Conservation (phyloP, 2,113 vertebrate genomes). For the Candoia aspera region DNA sequence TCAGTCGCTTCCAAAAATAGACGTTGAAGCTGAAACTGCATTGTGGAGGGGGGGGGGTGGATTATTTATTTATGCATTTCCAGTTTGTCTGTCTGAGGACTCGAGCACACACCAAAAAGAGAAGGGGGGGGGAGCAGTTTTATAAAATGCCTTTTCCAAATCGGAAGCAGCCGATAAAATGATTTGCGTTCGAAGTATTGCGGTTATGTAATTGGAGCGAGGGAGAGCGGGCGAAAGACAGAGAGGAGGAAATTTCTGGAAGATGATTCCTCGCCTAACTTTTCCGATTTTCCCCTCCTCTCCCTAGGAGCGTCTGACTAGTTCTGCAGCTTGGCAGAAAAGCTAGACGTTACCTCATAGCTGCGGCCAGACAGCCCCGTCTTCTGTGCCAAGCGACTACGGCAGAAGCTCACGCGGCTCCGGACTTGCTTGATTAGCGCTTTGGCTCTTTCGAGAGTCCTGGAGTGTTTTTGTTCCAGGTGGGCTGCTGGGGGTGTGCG, state of each 20-base stretch:
- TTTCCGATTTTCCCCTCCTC: conserved; percentile 39
- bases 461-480: conserved; percentile 71
- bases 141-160: conserved; percentile 58
- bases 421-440: conserved; percentile 73
- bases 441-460: conserved; percentile 68
- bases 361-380: conserved; percentile 72
- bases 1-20: conserved; percentile 64
- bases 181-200: conserved; percentile 63
- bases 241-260: conserved; percentile 70
- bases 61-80: conserved; percentile 37
- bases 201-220: conserved; percentile 56
- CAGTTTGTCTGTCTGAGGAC: conserved; percentile 52
- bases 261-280: conserved; percentile 67
- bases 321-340: conserved; percentile 80
- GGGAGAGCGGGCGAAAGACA: conserved; percentile 17
- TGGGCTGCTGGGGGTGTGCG: conserved; percentile 69
- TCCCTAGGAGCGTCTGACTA: conserved; percentile 77
- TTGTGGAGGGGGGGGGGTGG: neutral
- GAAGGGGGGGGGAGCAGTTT: conserved; percentile 14
- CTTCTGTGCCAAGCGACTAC: conserved; percentile 76
- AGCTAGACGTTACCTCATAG: conserved; percentile 81
- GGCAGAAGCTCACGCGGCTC: conserved; percentile 66
- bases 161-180: conserved; percentile 56
- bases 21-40: conserved; percentile 45
- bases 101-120: neutral